Percentiles rank a stretch among this genome's conserved stretches.
Conservation (phyloP, 1,140 invertebrate species). For the Caerostris darwini region DNA sequence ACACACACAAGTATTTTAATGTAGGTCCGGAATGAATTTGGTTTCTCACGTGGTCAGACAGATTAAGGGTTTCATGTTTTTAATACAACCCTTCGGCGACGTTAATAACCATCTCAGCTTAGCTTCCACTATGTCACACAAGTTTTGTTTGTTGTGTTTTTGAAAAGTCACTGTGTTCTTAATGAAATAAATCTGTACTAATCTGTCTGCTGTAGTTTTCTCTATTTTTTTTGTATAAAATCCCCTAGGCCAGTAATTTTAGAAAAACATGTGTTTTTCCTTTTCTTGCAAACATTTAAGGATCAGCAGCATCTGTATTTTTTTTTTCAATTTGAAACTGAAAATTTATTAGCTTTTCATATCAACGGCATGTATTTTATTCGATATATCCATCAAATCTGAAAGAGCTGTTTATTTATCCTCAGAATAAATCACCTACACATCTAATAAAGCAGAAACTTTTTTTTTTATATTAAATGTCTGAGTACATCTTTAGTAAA, state of each 20-base stretch:
- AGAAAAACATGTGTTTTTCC: neutral
- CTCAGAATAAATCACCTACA: no score
- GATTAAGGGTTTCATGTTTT: neutral
- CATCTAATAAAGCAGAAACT: no score
- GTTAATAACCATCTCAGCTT: neutral
- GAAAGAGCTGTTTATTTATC: no score
- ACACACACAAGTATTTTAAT: conserved; percentile 5
- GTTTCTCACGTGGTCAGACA: conserved; percentile 2
- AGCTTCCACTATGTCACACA: neutral
- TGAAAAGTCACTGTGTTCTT: neutral
- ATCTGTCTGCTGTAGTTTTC: neutral
- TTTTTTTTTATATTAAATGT: no score
- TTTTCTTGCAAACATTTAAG: neutral
- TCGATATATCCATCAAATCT: no score
- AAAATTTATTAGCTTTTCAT: no score
- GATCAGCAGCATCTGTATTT: neutral
- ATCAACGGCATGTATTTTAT: no score
- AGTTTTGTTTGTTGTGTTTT: conserved; percentile 21
- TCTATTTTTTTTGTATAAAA: neutral
- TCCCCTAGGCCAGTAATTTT: neutral
- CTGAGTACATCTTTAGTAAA: no score
- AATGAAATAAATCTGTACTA: conserved; percentile 17
- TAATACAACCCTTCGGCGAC: neutral
- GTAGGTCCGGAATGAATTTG: neutral
- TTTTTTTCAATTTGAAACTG: no score